Conservation (phyloP, 2,888 invertebrate species). For the Opisthograptis luteolata region DNA sequence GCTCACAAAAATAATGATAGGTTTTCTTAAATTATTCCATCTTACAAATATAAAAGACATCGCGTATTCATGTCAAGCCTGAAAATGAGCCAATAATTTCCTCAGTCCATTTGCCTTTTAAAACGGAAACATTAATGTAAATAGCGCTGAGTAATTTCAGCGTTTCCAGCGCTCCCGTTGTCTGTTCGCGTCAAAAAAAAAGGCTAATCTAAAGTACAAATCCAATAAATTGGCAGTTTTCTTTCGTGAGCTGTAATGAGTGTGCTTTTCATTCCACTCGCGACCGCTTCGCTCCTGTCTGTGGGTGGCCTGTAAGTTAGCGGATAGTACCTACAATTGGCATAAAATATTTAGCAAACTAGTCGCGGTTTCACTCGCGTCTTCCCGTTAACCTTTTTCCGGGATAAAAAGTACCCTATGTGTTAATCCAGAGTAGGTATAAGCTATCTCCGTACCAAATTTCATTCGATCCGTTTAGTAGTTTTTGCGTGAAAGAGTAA, state of each 20-base stretch:
- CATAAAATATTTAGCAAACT: no score
- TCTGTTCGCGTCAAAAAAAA: conserved; percentile 24
- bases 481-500: no score
- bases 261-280: conserved; percentile 59
- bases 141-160: conserved; percentile 8
- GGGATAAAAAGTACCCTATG: no score
- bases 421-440: no score
- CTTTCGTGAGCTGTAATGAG: conserved; percentile 53
- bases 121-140: conserved; percentile 15
- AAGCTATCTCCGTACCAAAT: no score
- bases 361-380: no score
- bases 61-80: not conserved
- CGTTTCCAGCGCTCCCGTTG: conserved; percentile 6
- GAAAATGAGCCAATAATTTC: conserved; percentile 20
- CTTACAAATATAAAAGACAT: not conserved
- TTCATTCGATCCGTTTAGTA: no score
- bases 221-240: conserved; percentile 48
- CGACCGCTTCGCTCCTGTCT: conserved; percentile 52
- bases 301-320: conserved; percentile 37
- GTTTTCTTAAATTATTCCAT: no score
- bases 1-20: no score
- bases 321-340: no score
- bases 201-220: conserved; percentile 37
- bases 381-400: no score
- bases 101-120: conserved; percentile 15